Base-by-base conservation (phyloP, 2,888 invertebrate species). In the Nemoura dubitans region DNA sequence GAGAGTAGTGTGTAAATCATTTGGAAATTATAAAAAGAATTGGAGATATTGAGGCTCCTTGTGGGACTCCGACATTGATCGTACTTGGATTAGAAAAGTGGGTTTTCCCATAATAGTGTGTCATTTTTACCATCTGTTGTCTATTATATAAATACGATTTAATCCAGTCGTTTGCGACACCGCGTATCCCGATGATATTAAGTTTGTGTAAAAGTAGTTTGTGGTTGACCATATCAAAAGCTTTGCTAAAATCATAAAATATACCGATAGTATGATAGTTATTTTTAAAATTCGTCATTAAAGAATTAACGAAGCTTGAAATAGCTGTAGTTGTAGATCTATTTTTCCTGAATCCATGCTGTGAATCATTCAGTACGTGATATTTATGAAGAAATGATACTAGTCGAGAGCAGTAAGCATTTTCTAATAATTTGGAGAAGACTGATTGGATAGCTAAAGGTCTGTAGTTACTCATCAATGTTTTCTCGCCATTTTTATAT, bases 301-400 rank as follows among this genome's bases (percentile, higher is more conserved):
- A 21, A 7, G 59, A 59, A 59, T 59, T 59, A 77, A 80, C 7
- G 14, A 76, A 85, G 78, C 36, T 28, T 78, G 36, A 83, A 43
- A 36, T 10, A 10, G 59, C 59, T 59, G 59, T 59, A 59, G 59
- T 36, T 36, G 36, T 36, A 10, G 36, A 36, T 10, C 36, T 3
- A 36, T 36, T 6, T 36, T 36, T 10, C 36, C 36, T 36, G 3
- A 36, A 36, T 36, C 36, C 36, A 36, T 36, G 36, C 36, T 36
- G 36, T 36, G 36, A 36, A 6, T 36, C 10, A 36, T 36, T 10
- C 36, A 36, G 36, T n/a, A n/a, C n/a, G n/a, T n/a, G n/a, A n/a
- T n/a, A n/a, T n/a, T n/a, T n/a, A n/a, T n/a, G n/a, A n/a, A n/a
- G n/a, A n/a, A n/a, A n/a, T n/a, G n/a, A n/a, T n/a, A n/a, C n/a